These are phyloP conservation scores for Drosophila tanythrix DNA, from an alignment of 2,888 invertebrate species.

Conservation along the genomic window DNA sequence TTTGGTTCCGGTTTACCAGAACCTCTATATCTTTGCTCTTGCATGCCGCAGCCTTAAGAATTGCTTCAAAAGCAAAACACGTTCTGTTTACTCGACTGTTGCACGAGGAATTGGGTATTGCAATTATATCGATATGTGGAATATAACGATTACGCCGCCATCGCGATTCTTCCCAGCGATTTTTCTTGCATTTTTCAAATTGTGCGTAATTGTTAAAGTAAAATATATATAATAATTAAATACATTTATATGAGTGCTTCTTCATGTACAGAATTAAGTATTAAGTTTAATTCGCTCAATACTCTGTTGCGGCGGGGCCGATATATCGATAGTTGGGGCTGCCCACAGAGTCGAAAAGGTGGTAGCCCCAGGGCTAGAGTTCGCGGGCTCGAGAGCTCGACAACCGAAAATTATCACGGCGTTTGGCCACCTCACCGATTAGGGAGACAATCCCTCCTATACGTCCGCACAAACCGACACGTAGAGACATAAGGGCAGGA, in stretches of 20 bases:
- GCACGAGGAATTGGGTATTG: slow-evolving; percentile 22
- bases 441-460: no score
- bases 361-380: no score
- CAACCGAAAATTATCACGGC: no score
- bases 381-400: no score
- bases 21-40: slow-evolving; percentile 33
- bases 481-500: no score
- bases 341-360: no score
- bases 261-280: background rate
- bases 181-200: background rate
- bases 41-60: slow-evolving; percentile 27
- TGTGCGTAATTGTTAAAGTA: background rate
- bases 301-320: no score
- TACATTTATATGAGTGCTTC: background rate
- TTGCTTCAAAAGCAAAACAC: slow-evolving; percentile 37
- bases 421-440: no score
- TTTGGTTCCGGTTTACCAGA: slow-evolving; percentile 22
- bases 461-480: no score
- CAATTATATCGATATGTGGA: slow-evolving; percentile 12
- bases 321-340: no score
- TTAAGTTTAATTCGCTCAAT: background rate
- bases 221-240: background rate
- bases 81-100: slow-evolving; percentile 27
- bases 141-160: background rate
- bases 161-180: background rate